Percentiles rank a stretch among this genome's conserved stretches.
Conservation (phyloP, 2,113 vertebrate species). For the Saccopteryx bilineata region DNA sequence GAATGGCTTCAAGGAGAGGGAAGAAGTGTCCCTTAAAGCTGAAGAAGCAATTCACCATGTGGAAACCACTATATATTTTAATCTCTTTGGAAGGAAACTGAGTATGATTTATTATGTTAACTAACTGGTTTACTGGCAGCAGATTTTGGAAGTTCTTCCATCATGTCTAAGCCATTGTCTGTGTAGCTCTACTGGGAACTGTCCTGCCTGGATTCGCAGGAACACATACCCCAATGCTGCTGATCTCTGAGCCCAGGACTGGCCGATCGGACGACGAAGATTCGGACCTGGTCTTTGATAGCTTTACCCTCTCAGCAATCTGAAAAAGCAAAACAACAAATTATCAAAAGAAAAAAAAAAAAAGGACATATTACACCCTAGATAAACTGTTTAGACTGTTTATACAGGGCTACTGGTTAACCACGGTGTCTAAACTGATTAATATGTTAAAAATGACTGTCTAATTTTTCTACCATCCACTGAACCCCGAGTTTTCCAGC, state of each 20-base stretch:
- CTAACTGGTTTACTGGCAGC: not conserved
- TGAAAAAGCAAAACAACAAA: conserved; percentile 79
- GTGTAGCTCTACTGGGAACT: fast-evolving
- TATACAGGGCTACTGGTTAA: not conserved
- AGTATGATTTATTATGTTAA: not conserved
- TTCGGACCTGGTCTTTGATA: conserved; percentile 94
- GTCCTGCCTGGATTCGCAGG: not conserved
- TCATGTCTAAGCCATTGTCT: not conserved
- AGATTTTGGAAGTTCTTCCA: not conserved
- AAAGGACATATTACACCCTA: not conserved
- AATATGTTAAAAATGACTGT: not conserved
- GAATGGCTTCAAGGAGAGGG: not conserved
- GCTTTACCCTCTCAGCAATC: conserved; percentile 94
- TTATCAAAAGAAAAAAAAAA: conserved; percentile 31
- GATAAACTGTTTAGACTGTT: not conserved
- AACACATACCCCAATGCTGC: conserved; percentile 93
- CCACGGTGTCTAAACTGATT: not conserved
- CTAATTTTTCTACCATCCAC: not conserved
- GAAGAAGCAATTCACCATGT: not conserved
- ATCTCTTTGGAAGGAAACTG: not conserved
- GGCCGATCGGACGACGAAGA: conserved; percentile 93
- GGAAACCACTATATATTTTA: not conserved
- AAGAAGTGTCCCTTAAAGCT: not conserved
- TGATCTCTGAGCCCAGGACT: conserved; percentile 94
- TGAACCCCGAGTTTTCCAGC: not conserved